Conservation (phyloP, 2,888 invertebrate genomes). For the Heliconius hortense region DNA sequence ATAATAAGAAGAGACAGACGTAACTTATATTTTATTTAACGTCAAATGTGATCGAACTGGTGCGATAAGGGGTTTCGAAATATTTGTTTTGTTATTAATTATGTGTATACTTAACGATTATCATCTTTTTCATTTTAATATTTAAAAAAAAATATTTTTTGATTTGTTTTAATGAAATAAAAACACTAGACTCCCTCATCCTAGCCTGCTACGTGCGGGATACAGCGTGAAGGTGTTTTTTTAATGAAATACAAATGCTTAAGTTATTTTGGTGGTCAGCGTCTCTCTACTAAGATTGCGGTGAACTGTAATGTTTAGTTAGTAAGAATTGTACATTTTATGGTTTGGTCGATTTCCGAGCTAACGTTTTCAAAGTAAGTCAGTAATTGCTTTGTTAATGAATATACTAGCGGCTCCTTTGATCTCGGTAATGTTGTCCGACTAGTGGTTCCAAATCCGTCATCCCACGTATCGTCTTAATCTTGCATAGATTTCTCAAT, state of each 20-base stretch:
- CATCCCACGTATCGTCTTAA: slow-evolving; percentile 56
- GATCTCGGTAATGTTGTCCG: slow-evolving; percentile 65
- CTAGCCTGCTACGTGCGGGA: too few relatives aligned
- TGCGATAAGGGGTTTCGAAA: slow-evolving; percentile 67
- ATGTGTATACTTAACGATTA: slow-evolving; percentile 58
- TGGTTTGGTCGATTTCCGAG: slow-evolving; percentile 54
- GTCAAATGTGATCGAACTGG: slow-evolving; percentile 76
- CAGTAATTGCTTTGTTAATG: slow-evolving; percentile 77
- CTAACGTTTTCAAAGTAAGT: slow-evolving; percentile 64
- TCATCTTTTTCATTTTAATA: slow-evolving; percentile 44
- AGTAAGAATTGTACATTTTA: slow-evolving; percentile 56
- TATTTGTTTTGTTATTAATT: slow-evolving; percentile 76
- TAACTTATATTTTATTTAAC: slow-evolving; percentile 81
- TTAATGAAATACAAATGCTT: slow-evolving; percentile 1
- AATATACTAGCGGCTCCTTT: slow-evolving; percentile 69
- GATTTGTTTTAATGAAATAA: not conserved
- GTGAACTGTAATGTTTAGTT: slow-evolving; percentile 42
- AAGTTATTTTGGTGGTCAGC: slow-evolving; percentile 30
- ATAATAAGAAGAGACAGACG: slow-evolving; percentile 81
- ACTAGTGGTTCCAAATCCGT: slow-evolving; percentile 67
- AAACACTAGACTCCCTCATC: not conserved
- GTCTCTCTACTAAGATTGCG: slow-evolving; percentile 26
- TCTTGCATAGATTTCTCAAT: slow-evolving; percentile 55
- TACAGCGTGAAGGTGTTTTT: not conserved
- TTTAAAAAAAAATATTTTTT: slow-evolving; percentile 30